A percentile compares a stretch with the other conserved stretches of the same genome.
These are phyloP conservation scores for Agrilus planipennis DNA, from an alignment of 1,140 invertebrate species.

Conservation along the genomic window DNA sequence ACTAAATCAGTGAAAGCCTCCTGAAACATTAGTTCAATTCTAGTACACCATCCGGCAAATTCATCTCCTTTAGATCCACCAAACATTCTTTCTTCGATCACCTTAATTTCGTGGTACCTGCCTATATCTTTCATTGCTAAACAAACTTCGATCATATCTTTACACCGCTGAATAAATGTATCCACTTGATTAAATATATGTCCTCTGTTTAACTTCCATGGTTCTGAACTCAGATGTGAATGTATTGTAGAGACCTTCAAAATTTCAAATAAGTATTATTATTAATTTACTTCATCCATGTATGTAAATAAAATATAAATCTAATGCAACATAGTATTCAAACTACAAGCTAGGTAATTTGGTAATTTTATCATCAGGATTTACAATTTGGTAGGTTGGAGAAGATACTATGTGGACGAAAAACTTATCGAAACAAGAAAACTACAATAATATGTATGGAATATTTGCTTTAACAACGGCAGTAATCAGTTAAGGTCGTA, in stretches of 20 bases:
- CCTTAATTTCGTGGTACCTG: conserved; percentile 50
- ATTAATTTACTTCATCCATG: neutral
- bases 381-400: too few relatives aligned
- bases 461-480: too few relatives aligned
- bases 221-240: conserved; percentile 18
- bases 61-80: conserved; percentile 54
- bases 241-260: conserved; percentile 22
- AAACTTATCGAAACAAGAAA: too few relatives aligned
- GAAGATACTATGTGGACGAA: too few relatives aligned
- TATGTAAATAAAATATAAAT: neutral
- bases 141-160: conserved; percentile 75
- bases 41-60: conserved; percentile 55
- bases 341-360: neutral
- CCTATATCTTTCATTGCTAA: conserved; percentile 65
- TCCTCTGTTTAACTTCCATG: conserved; percentile 66
- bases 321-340: neutral
- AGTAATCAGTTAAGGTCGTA: too few relatives aligned
- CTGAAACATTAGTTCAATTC: conserved; percentile 63
- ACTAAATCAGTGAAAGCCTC: conserved; percentile 49
- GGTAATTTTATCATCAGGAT: too few relatives aligned
- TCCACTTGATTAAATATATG: conserved; percentile 76
- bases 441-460: too few relatives aligned
- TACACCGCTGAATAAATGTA: conserved; percentile 70
- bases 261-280: neutral
- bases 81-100: conserved; percentile 47